phyloP scores from a whole-genome alignment of 2,888 invertebrate species.

The Drosophila testacea region DNA sequence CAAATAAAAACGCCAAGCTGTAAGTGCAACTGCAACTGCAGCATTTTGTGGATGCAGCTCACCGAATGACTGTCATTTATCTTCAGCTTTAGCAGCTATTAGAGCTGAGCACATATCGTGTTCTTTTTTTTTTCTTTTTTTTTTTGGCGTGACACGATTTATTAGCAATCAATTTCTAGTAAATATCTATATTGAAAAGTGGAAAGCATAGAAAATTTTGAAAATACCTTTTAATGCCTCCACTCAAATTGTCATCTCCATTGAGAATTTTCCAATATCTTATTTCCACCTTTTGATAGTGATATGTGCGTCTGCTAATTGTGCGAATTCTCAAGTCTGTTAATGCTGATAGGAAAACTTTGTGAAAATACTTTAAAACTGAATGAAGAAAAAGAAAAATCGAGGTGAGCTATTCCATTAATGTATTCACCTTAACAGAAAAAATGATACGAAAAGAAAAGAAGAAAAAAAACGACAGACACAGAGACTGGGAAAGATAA shows the following conservation, averaged over 20 bases:
- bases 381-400: slow-evolving; percentile 6
- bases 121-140: no score
- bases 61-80: slow-evolving; percentile 18
- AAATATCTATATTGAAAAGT: slow-evolving; percentile 1
- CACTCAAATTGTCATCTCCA: not conserved
- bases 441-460: not conserved
- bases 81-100: slow-evolving; percentile 1
- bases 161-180: slow-evolving; percentile 7
- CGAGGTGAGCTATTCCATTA: slow-evolving; percentile 53
- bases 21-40: not conserved
- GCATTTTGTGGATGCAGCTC: slow-evolving; percentile 2
- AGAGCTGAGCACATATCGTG: slow-evolving; percentile 7
- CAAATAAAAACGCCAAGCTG: slow-evolving; percentile 12
- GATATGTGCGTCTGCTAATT: slow-evolving; percentile 13
- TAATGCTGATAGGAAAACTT: slow-evolving; percentile 1
- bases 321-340: not conserved
- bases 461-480: slow-evolving; percentile 1
- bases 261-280: not conserved
- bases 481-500: slow-evolving; percentile 42
- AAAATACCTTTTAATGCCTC: not conserved
- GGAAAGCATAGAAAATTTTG: not conserved
- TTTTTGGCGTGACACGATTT: slow-evolving; percentile 9
- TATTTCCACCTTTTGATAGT: not conserved
- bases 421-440: slow-evolving; percentile 31
- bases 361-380: slow-evolving; percentile 2